These are phyloP conservation scores for Ecdyonurus torrentis DNA, from an alignment of 2,888 invertebrate genomes.

Conservation along the genomic window DNA sequence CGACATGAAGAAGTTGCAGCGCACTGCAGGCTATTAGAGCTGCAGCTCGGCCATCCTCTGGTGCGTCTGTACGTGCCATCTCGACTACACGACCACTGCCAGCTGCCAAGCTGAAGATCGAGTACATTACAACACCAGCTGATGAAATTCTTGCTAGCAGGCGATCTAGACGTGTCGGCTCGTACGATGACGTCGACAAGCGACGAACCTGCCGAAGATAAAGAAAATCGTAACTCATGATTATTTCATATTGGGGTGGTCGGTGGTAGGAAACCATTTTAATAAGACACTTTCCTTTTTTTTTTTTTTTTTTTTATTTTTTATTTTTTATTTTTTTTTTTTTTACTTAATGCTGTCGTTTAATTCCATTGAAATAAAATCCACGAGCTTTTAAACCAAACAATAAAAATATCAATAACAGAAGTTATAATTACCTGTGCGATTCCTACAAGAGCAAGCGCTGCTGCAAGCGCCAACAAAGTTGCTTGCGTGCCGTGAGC, in stretches of 20 bases:
- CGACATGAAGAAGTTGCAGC: constrained; percentile 30
- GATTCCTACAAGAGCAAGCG: constrained; percentile 29
- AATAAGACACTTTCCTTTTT: too few species aligned
- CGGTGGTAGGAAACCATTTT: too few species aligned
- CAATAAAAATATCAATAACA: too few species aligned
- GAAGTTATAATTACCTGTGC: constrained; percentile 17
- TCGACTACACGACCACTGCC: constrained; percentile 24
- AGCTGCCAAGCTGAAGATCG: constrained; percentile 30
- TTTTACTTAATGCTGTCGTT: too few species aligned
- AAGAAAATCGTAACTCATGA: too few species aligned
- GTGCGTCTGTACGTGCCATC: constrained; percentile 16
- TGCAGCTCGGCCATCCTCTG: constrained; percentile 20
- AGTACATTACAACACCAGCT: constrained; percentile 30
- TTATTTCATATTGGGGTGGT: too few species aligned
- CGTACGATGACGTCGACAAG: constrained; percentile 4
- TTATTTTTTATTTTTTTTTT: too few species aligned
- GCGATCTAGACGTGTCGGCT: constrained; percentile 24
- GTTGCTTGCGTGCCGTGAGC: constrained; percentile 29
- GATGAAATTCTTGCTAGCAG: constrained; percentile 28
- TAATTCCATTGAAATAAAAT: too few species aligned
- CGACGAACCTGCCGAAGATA: constrained; percentile 16
- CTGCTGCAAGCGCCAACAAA: constrained; percentile 26
- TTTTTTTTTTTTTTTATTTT: too few species aligned
- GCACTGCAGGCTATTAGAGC: constrained; percentile 28
- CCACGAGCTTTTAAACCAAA: too few species aligned